These are phyloP conservation scores for Malthinus flaveolus DNA, from an alignment of 2,888 invertebrate species.

Conservation along the genomic window DNA sequence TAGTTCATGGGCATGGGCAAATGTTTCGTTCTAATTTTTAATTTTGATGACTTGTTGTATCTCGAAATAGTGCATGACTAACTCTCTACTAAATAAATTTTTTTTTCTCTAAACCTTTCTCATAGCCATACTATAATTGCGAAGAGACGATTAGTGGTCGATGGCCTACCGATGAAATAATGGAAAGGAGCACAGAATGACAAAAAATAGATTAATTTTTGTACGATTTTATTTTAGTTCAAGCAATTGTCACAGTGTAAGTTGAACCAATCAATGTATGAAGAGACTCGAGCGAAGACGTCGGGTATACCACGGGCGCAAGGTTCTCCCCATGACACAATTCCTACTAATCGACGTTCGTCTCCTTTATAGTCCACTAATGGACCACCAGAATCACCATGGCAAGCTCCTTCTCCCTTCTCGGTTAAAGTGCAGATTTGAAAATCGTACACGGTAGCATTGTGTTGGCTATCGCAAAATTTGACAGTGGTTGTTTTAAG, in stretches of 20 bases:
- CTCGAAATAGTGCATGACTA: too few species aligned
- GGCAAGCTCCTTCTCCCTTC: slow-evolving; percentile 58
- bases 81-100: too few species aligned
- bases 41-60: too few species aligned
- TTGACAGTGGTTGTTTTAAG: slow-evolving; percentile 57
- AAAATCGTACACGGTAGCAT: not conserved
- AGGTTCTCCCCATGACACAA: slow-evolving; percentile 43
- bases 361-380: slow-evolving; percentile 45
- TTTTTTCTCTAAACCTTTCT: too few species aligned
- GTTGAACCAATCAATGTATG: slow-evolving; percentile 50
- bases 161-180: too few species aligned
- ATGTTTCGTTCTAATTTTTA: too few species aligned
- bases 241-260: not conserved
- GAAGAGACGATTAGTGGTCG: too few species aligned
- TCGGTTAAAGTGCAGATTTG: slow-evolving; percentile 35
- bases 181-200: too few species aligned
- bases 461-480: not conserved
- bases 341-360: slow-evolving; percentile 18
- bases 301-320: slow-evolving; percentile 53
- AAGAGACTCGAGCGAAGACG: slow-evolving; percentile 51
- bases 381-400: slow-evolving; percentile 50
- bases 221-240: not conserved
- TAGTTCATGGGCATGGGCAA: too few species aligned
- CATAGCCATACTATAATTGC: too few species aligned
- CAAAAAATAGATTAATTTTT: too few species aligned